These are phyloP conservation scores for Notolabrus celidotus DNA, from an alignment of 2,797 vertebrate species.

Conservation along the genomic window DNA sequence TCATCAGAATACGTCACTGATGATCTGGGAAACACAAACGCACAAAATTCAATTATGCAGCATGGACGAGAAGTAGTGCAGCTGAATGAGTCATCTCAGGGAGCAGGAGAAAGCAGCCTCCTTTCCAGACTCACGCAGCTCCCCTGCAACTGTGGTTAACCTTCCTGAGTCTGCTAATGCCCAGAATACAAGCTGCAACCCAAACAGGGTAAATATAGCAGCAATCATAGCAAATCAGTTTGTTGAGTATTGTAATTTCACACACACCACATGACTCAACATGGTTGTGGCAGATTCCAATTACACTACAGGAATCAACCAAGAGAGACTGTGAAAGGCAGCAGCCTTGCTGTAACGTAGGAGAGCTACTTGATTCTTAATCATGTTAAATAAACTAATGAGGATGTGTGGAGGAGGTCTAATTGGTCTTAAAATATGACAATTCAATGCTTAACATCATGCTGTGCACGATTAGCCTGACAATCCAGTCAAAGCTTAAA, in stretches of 20 bases:
- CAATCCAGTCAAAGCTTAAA: slow-evolving; percentile 17
- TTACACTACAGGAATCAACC: slow-evolving; percentile 24
- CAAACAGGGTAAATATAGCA: slow-evolving; percentile 3
- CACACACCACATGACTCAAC: slow-evolving; percentile 31
- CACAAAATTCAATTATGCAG: slow-evolving; percentile 33
- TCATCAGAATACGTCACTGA: slow-evolving; percentile 27
- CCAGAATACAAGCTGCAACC: neutral
- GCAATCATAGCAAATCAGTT: slow-evolving; percentile 23
- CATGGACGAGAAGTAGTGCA: slow-evolving; percentile 18
- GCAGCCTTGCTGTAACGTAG: slow-evolving; percentile 7
- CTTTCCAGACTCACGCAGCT: slow-evolving; percentile 12
- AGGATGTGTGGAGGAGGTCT: neutral
- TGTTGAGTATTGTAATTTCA: slow-evolving; percentile 8
- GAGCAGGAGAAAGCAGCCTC: neutral
- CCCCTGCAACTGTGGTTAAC: slow-evolving; percentile 12
- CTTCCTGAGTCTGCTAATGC: neutral
- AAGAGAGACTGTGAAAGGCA: neutral
- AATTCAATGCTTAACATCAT: slow-evolving; percentile 8
- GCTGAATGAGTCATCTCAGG: slow-evolving; percentile 56
- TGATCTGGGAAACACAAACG: slow-evolving; percentile 33
- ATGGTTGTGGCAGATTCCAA: slow-evolving; percentile 10
- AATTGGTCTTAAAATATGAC: slow-evolving; percentile 16
- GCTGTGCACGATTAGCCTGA: slow-evolving; percentile 18
- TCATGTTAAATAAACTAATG: slow-evolving; percentile 1
- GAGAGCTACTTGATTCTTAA: neutral